A percentile compares a stretch with the other conserved stretches of the same genome.
Conservation (phyloP, 2,888 invertebrate genomes). For the Lasioglossum lativentre region DNA sequence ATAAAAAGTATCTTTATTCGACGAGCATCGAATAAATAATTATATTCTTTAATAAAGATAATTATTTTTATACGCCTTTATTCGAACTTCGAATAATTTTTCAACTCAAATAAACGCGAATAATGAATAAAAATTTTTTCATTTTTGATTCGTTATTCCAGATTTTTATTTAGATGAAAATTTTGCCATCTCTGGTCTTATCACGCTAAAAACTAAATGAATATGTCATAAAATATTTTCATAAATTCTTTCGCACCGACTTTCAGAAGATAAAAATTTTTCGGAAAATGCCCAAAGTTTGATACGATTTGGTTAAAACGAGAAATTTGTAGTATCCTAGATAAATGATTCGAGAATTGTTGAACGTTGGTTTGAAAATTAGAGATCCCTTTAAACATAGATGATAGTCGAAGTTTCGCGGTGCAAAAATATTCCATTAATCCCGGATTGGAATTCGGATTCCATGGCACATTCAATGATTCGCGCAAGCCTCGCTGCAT, state of each 20-base stretch:
- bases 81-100: too few species aligned
- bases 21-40: too few species aligned
- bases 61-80: too few species aligned
- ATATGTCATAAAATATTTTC: too few species aligned
- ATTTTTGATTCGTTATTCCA: too few species aligned
- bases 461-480: background rate
- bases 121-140: too few species aligned
- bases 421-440: background rate
- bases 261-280: background rate
- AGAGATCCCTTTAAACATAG: background rate
- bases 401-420: background rate
- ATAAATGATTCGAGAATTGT: background rate
- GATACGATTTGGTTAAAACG: background rate
- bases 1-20: too few species aligned
- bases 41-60: too few species aligned
- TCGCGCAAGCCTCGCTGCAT: background rate
- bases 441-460: background rate
- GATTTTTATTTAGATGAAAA: too few species aligned
- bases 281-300: background rate
- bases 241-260: too few species aligned
- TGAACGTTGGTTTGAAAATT: fast-evolving
- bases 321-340: background rate
- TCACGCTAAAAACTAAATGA: background rate
- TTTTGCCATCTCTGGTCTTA: too few species aligned
- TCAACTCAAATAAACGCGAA: too few species aligned